phyloP scores from a whole-genome alignment of 1,140 invertebrate genomes.

The Halyomorpha halys region DNA sequence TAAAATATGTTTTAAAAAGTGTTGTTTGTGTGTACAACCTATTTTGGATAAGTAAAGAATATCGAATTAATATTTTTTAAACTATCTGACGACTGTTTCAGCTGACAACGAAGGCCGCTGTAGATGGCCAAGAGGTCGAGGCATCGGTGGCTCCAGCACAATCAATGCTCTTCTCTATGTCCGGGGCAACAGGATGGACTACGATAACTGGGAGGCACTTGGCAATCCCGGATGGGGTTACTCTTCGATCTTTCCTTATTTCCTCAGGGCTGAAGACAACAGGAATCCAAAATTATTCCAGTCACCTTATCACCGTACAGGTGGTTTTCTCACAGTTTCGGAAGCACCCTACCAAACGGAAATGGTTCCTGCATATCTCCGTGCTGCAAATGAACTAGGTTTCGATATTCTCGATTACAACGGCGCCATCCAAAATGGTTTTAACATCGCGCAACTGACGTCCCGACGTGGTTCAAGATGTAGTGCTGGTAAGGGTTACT shows the following conservation, averaged over 20 bases:
- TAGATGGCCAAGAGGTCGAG: conserved; percentile 35
- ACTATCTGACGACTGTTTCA: not conserved
- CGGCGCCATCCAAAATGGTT: conserved; percentile 67
- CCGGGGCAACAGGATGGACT: conserved; percentile 46
- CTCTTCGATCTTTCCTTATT: conserved; percentile 40
- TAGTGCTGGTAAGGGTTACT: conserved; percentile 75
- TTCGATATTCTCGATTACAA: conserved; percentile 68
- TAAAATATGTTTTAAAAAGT: not conserved
- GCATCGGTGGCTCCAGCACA: conserved; percentile 50
- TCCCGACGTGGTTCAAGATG: conserved; percentile 74
- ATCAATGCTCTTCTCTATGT: conserved; percentile 54
- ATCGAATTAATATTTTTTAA: not conserved
- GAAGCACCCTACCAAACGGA: conserved; percentile 40
- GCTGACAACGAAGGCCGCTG: conserved; percentile 8
- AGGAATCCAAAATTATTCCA: conserved; percentile 39
- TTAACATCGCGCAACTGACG: conserved; percentile 61
- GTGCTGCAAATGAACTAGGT: conserved; percentile 81
- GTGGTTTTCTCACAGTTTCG: conserved; percentile 68
- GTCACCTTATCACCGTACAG: conserved; percentile 52
- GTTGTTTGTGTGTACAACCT: not conserved
- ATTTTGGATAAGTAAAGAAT: not conserved
- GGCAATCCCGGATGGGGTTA: conserved; percentile 43
- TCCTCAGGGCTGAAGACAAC: conserved; percentile 46
- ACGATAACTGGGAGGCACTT: conserved; percentile 45
- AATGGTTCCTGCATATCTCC: conserved; percentile 40